Evolutionary conservation across 1,140 invertebrate genomes (phyloP), one percentile per base, ranked within the genome.

Genomic region (Lepidurus packardi): DNA sequence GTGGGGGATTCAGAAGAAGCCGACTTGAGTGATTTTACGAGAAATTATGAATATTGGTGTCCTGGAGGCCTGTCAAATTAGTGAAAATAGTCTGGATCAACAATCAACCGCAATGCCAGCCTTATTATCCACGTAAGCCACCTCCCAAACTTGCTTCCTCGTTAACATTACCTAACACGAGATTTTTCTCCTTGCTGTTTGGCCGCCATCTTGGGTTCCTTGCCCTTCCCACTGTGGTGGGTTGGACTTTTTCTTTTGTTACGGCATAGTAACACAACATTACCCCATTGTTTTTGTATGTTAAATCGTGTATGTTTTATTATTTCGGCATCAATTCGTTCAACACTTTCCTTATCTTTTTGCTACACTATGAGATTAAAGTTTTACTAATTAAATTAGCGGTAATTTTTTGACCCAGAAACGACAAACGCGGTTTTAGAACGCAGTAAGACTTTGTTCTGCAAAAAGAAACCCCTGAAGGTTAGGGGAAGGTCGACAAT

Each of bases 101-200:
- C 53, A 65, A 65, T 65, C 53, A 65, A n/a, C 74, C 74, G 78
- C 78, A 73, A 78, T 78, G 78, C 78, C 78, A 74, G 78, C 78
- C 78, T 74, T 78, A 65, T 65, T 65, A 65, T 65, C 53, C 16
- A 65, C 53, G 53, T 65, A 65, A 65, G 53, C 8, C 21, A 7
- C 13, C 13, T 65, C 53, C 53, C 21, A 13, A 34, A 34, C 34
- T 34, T 34, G 34, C 34, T 65, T 65, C 53, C 53, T 65, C 7
- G 13, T 65, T 65, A 16, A 65, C 16, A 16, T 13, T n/a, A 7
- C 4, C 6, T 65, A 9, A 65, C 8, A 65, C 34, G 3, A 34
- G 1, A 34, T 34, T 34, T 4, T 34, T 34, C 4, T 34, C 34
- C n/a, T 13, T 65, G 53, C 53, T 21, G 2, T 34, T 21, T 16